These are phyloP conservation scores for Sesamia nonagrioides DNA, from an alignment of 1,140 invertebrate genomes.

Conservation along the genomic window DNA sequence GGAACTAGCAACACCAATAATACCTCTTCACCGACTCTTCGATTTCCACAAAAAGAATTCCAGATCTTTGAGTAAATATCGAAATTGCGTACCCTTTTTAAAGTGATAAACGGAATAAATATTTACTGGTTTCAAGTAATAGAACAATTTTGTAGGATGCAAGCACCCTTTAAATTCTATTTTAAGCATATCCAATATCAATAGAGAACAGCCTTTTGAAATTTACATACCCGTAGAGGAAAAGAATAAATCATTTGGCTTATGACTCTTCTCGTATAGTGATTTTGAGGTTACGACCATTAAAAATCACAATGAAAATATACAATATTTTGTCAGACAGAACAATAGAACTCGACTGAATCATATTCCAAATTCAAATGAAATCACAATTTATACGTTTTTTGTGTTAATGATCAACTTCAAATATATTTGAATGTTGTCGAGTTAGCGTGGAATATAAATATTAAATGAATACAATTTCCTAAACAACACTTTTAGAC, in stretches of 20 bases:
- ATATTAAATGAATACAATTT: no score
- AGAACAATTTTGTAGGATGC: conserved; percentile 37
- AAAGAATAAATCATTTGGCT: conserved; percentile 26
- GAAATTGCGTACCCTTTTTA: not conserved
- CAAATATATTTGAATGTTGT: no score
- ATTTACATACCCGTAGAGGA: conserved; percentile 42
- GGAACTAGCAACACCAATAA: no score
- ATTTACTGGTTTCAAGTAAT: conserved; percentile 44
- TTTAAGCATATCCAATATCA: not conserved
- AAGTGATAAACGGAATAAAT: conserved; percentile 35
- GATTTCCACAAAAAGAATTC: not conserved
- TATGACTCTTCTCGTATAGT: conserved; percentile 35
- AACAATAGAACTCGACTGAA: no score
- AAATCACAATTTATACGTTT: no score
- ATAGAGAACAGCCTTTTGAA: conserved; percentile 13
- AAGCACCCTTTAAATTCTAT: conserved; percentile 21
- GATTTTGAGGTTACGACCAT: conserved; percentile 9
- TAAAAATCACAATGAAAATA: not conserved
- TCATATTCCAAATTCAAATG: no score
- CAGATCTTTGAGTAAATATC: conserved; percentile 16
- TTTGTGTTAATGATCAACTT: no score
- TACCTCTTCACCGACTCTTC: not conserved
- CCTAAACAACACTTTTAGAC: no score
- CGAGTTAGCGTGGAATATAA: no score
- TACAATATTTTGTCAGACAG: no score